A percentile compares a stretch with the other conserved stretches of the same genome.
These are phyloP conservation scores for Molorchus minor DNA, from an alignment of 2,888 invertebrate species.

Conservation along the genomic window DNA sequence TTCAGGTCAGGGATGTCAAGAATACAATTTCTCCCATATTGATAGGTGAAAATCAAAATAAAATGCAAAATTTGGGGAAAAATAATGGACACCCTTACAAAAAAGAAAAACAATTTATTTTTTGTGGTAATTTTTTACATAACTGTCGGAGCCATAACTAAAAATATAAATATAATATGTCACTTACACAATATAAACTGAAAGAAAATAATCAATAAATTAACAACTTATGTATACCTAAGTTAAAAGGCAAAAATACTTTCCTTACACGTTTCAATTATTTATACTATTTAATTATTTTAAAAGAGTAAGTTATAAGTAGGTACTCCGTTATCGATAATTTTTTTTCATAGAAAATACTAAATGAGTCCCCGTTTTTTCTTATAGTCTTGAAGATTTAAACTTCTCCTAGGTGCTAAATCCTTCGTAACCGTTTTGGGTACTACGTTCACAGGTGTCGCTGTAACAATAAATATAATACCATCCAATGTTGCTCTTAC, in stretches of 20 bases:
- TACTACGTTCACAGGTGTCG: slow-evolving; percentile 74
- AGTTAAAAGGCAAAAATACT: slow-evolving; percentile 21
- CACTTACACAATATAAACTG: slow-evolving; percentile 7
- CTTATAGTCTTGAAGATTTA: slow-evolving; percentile 93
- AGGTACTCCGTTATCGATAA: slow-evolving; percentile 9
- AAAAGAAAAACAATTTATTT: slow-evolving; percentile 22
- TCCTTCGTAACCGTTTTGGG: slow-evolving; percentile 81
- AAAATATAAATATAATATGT: slow-evolving; percentile 3
- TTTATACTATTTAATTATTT: slow-evolving; percentile 4
- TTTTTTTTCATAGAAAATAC: slow-evolving; percentile 42
- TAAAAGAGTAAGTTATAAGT: slow-evolving; percentile 7
- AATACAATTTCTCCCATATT: no score
- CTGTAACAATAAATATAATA: slow-evolving; percentile 63
- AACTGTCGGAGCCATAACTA: slow-evolving; percentile 1
- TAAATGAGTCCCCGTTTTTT: slow-evolving; percentile 88
- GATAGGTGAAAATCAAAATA: no score
- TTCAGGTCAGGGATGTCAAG: no score
- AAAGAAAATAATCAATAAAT: slow-evolving; percentile 17
- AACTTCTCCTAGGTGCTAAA: slow-evolving; percentile 82
- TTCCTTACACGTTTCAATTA: not conserved
- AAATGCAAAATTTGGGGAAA: no score
- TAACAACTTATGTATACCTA: not conserved
- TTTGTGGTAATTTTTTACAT: not conserved
- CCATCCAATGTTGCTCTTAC: no score
- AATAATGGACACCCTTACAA: no score